These are phyloP conservation scores for Polyommatus iphigenia DNA, from an alignment of 2,888 invertebrate genomes.

Conservation along the genomic window DNA sequence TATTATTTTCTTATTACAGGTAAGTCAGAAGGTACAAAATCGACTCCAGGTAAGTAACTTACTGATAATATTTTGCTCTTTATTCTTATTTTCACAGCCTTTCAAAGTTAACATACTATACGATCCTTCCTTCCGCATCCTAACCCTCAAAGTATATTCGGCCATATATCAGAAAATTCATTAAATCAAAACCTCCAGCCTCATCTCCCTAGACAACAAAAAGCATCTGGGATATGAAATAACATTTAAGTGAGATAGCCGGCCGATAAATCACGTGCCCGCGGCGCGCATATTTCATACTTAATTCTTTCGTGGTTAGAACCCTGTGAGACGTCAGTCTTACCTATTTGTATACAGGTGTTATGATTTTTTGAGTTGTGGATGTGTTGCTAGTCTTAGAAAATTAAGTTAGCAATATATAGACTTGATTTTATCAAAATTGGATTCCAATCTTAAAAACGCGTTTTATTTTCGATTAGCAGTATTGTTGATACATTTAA, in stretches of 20 bases:
- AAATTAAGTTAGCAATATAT: not conserved
- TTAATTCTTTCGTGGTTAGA: slow-evolving; percentile 74
- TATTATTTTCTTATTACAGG: not conserved
- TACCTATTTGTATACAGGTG: slow-evolving; percentile 55
- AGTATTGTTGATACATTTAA: too few relatives aligned
- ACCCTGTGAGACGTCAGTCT: slow-evolving; percentile 61
- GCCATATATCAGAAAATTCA: slow-evolving; percentile 19
- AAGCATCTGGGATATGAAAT: slow-evolving; percentile 45
- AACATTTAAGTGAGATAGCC: slow-evolving; percentile 58
- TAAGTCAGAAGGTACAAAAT: not conserved
- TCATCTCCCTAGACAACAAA: slow-evolving; percentile 29
- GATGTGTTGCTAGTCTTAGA: not conserved
- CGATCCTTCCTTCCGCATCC: not conserved
- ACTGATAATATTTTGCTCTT: not conserved
- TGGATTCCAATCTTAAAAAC: too few relatives aligned
- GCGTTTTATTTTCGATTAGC: too few relatives aligned
- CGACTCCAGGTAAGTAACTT: not conserved
- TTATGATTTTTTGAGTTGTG: slow-evolving; percentile 33
- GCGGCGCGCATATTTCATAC: slow-evolving; percentile 77
- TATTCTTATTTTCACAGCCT: too few relatives aligned
- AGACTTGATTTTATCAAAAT: not conserved
- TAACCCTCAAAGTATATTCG: not conserved
- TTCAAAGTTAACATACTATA: too few relatives aligned
- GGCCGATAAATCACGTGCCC: slow-evolving; percentile 74
- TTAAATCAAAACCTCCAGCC: slow-evolving; percentile 14